These are phyloP conservation scores for Lucifuga dentata DNA, from an alignment of 2,113 vertebrate genomes.

Conservation along the genomic window DNA sequence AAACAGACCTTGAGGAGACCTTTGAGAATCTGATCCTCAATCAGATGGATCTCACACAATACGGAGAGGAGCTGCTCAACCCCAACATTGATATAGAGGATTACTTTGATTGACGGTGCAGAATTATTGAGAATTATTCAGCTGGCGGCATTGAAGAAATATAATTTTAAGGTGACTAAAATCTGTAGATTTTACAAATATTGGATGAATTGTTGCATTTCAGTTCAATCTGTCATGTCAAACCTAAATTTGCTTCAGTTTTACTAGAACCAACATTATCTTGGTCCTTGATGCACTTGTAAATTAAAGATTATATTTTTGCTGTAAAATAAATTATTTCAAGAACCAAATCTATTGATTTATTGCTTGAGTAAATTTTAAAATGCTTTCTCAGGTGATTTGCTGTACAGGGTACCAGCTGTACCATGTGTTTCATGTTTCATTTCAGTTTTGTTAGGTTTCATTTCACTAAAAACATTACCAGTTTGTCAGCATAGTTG, in stretches of 20 bases:
- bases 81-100: constrained; percentile 96
- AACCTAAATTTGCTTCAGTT: not conserved
- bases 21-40: constrained; percentile 99
- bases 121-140: not conserved
- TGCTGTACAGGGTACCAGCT: too few species aligned
- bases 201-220: not conserved
- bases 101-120: constrained; percentile 90
- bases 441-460: too few species aligned
- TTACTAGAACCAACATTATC: not conserved
- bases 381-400: too few species aligned
- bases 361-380: too few species aligned
- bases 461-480: too few species aligned
- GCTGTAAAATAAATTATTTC: constrained; percentile 25
- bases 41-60: constrained; percentile 93
- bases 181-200: not conserved
- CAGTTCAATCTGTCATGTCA: not conserved
- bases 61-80: constrained; percentile 92
- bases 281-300: not conserved
- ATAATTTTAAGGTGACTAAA: not conserved
- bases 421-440: too few species aligned
- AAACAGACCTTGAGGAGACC: constrained; percentile 96
- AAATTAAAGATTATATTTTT: constrained; percentile 20
- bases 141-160: not conserved
- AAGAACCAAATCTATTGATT: not conserved
- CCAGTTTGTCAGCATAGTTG: too few species aligned